Conservation (phyloP, 2,888 invertebrate genomes). For the Brachylomia viminalis region DNA sequence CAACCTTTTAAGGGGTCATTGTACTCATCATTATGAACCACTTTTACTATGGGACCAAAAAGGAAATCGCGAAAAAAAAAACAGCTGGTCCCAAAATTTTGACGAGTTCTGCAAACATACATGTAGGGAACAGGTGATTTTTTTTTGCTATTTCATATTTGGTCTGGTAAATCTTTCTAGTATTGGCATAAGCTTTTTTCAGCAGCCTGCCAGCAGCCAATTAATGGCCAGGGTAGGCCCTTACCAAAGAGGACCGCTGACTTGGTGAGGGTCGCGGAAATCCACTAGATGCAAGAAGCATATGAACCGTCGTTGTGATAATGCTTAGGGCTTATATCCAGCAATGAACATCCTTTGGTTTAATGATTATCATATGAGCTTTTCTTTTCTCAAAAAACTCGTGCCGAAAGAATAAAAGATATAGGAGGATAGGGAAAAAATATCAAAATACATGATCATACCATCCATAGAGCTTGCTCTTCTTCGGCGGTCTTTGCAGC, state of each 20-base stretch:
- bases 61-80: too few species aligned
- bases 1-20: too few species aligned
- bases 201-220: too few species aligned
- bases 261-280: background rate
- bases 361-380: background rate
- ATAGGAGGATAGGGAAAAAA: background rate
- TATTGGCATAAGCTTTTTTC: background rate
- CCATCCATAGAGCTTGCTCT: slow-evolving; percentile 98
- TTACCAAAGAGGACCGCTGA: background rate
- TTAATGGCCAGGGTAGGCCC: too few species aligned
- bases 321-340: background rate
- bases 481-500: slow-evolving; percentile 97
- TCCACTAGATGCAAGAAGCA: background rate
- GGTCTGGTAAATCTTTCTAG: background rate
- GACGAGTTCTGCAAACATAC: too few species aligned
- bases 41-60: too few species aligned
- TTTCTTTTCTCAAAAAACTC: background rate
- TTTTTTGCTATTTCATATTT: too few species aligned
- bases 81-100: too few species aligned
- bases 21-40: too few species aligned
- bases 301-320: too few species aligned
- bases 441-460: slow-evolving; percentile 67
- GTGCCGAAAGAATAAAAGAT: background rate
- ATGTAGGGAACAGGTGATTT: too few species aligned
- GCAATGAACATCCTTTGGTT: background rate